Conservation (phyloP, 37 sponge, comb jelly and placozoan species). For the Bolinopsis microptera region DNA sequence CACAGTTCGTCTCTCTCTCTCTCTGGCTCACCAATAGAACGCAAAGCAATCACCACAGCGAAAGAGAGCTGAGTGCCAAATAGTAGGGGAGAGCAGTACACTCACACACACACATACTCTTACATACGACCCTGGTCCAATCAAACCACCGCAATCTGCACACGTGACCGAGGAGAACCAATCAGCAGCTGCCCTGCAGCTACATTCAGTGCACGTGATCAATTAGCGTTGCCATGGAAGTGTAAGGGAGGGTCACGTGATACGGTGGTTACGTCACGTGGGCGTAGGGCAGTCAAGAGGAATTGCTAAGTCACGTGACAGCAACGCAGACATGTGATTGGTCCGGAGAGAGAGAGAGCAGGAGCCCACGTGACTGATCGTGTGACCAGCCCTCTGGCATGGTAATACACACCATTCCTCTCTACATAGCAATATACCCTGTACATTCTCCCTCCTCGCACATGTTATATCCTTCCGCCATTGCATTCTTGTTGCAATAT, state of each 20-base stretch:
- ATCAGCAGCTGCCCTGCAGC: conserved; percentile 31
- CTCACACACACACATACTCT: neutral
- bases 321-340: neutral
- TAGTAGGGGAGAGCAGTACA: neutral
- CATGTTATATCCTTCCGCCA: neutral
- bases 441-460: neutral
- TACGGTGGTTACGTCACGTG: neutral
- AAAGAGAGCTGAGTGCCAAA: neutral
- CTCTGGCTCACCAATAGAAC: neutral
- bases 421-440: neutral
- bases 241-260: neutral
- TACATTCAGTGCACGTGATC: conserved; percentile 1
- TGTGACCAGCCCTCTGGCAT: neutral
- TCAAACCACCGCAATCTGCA: neutral
- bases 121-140: neutral
- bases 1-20: too few species aligned
- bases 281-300: neutral
- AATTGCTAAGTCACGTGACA: neutral
- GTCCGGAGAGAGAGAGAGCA: neutral
- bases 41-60: neutral
- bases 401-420: neutral
- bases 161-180: neutral
- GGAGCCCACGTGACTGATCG: neutral
- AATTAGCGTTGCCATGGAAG: conserved; percentile 18
- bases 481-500: neutral